Base-by-base conservation (phyloP, 2,113 vertebrate species). In the Pygoscelis adeliae region DNA sequence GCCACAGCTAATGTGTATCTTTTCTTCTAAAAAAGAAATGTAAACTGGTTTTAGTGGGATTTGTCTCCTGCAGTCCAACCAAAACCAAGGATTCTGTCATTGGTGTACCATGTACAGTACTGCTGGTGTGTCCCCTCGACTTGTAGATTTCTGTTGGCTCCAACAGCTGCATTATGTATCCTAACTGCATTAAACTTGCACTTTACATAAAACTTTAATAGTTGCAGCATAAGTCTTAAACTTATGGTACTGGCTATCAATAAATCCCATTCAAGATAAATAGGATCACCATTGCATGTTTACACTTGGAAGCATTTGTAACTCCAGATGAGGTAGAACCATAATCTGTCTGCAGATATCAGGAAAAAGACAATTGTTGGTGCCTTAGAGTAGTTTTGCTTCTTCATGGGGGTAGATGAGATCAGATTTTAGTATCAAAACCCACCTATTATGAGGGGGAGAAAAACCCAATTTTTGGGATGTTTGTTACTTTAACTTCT, bases 101-200 rank as follows among this genome's bases (percentile, higher is more conserved):
- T 65, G 34, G 14, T 0, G 0, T 38, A 3, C 9, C 0, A 1
- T 27, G 3, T 20, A 9, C 0, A 2, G 36, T 61, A 12, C 9
- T 69, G 27, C 44, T 79, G 29, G 13, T 46, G 53, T 13, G 42
- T 56, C 32, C 65, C 27, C 8, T 78, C 50, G 47, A 76, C 89
- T 55, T 40, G 8, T 12, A 12, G 16, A n/a, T 50, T n/a, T 78
- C 38, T 83, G 0, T 42, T 93, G 52, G 17, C n/a, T 88, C 15
- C 32, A 59, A 0, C 10, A 47, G 32, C 7, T 79, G 15, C 7
- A 15, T 67, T 67, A 5, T 42, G 22, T 58, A 72, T 85, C 17
- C 5, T 11, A 76, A 22, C 17, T 63, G 18, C 2, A 0, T 42
- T 83, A 56, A 89, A 70, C 30, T 69, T 81, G 11, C 5, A 21